Base-by-base conservation (phyloP, 1,140 invertebrate genomes). In the Vanessa atalanta region DNA sequence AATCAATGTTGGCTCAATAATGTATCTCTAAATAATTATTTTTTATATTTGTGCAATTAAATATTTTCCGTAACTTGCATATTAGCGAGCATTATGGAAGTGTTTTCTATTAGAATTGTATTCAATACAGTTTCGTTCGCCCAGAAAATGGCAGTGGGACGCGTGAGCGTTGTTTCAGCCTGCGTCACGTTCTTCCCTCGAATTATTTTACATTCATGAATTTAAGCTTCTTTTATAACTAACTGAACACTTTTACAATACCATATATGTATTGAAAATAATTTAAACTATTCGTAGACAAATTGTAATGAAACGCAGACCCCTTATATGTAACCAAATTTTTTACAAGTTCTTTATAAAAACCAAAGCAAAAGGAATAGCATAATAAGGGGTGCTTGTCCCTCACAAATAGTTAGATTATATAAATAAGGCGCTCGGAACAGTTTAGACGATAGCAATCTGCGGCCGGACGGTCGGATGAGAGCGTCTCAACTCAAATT, bases 371-470 rank as follows among this genome's bases (percentile, higher is more conserved):
- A 85, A 85, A 78, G 75, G 81, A 86, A 86, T 82, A 87, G 84
- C 79, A 82, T 81, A 76, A 82, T 85, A 85, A 90, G 83, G 89
- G 88, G 86, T 88, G 88, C 83, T 88, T 85, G 87, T 90, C 89
- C 89, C 88, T 88, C 82, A 79, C 88, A 92, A 91, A 91, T 89
- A 92, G 88, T 90, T 89, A 89, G 87, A 91, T 92, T 91, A 91
- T 88, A 92, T 90, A 91, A 92, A 91, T 92, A 91, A 90, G 88
- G 84, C 89, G 85, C 82, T 83, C 84, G 80, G 84, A 84, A 89
- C 83, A 85, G 86, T 86, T 86, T 85, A 79, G 73, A 67, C 79
- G 89, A 92, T 92, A 87, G 83, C 76, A 81, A 92, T 91, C 90
- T 88, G 86, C 73, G 86, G 88, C 75, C 83, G 83, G 81, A 75